Evolutionary conservation across 2,797 vertebrate species (phyloP).

Genomic region (Lepus townsendii): DNA sequence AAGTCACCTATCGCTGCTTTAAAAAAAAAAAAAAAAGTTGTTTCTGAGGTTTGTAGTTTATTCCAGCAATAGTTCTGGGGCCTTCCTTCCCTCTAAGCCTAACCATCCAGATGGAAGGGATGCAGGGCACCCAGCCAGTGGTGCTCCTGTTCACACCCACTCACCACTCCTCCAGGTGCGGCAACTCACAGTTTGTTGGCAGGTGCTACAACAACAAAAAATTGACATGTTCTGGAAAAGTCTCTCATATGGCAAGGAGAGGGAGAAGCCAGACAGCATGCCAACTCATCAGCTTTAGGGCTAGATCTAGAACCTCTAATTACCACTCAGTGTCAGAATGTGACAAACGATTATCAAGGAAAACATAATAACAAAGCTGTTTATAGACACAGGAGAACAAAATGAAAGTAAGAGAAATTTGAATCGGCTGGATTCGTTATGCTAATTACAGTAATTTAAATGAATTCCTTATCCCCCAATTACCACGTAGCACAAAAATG

Average conservation of each 20-base stretch:
- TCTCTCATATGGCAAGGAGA: neutral
- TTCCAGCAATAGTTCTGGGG: neutral
- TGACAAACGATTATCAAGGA: conserved; percentile 65
- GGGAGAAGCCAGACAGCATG: neutral
- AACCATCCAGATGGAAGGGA: neutral
- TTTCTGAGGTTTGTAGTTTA: conserved; percentile 7
- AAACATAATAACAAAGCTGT: conserved; percentile 77
- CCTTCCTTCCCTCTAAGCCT: neutral
- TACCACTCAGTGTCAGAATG: conserved; percentile 15
- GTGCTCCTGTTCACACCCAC: neutral
- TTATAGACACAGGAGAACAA: conserved; percentile 78
- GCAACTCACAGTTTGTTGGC: neutral
- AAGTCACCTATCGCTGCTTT: neutral
- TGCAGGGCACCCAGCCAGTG: neutral
- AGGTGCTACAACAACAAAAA: neutral
- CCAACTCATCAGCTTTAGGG: neutral
- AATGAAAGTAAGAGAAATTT: conserved; percentile 62
- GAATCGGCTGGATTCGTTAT: conserved; percentile 35
- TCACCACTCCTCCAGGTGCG: neutral
- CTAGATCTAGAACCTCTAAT: conserved; percentile 63
- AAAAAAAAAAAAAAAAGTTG: neutral
- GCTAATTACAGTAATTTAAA: conserved; percentile 77
- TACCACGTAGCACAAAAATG: conserved; percentile 60
- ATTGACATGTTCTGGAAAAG: neutral
- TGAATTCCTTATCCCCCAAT: conserved; percentile 70